Evolutionary conservation across 2,113 vertebrate species (phyloP), one percentile per base, ranked within the genome.

Genomic region (Tylochromis polylepis): DNA sequence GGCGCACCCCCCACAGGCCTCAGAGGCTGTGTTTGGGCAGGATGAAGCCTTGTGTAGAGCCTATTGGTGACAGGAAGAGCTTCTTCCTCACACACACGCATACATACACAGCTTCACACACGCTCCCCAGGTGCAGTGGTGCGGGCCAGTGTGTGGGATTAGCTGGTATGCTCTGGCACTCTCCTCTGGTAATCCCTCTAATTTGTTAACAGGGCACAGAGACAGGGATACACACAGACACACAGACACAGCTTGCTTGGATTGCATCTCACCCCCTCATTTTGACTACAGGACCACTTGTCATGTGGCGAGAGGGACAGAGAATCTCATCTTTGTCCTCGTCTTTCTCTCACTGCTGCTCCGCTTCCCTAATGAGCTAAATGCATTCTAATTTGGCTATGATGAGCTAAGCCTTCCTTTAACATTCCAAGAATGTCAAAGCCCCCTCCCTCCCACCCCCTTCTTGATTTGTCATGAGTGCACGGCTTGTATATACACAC

Each of bases 161-260:
- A 96, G 93, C 94, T 85, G 88, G 83, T 88, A 87, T 91, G 86
- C 92, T 94, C 93, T 95, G 95, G 93, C 93, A 94, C 93, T 94
- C 94, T 93, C 91, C 87, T 84, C 93, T 92, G 87, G 88, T 95
- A 96, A 96, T 96, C 95, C 95, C 91, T 94, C 95, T 95, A 93
- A 95, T 96, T 95, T 96, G 95, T 96, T 95, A 96, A 95, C 93
- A 92, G 94, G 93, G 89, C 92, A 92, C 91, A 94, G 88, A 94
- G 77, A 94, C 91, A 92, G 85, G 51, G 77, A 82, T 67, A 85
- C 84, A 85, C 83, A 81, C 79, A 89, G 60, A 79, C 87, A 81
- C 82, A 88, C 58, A 79, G 83, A 75, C 55, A 82, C 82, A 84
- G 59, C 62, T 56, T 11, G 29, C 83, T 83, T 81, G 85, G 83